These are phyloP conservation scores for Geopemphigus sp. DNA, from an alignment of 1,140 invertebrate species.

Conservation along the genomic window DNA sequence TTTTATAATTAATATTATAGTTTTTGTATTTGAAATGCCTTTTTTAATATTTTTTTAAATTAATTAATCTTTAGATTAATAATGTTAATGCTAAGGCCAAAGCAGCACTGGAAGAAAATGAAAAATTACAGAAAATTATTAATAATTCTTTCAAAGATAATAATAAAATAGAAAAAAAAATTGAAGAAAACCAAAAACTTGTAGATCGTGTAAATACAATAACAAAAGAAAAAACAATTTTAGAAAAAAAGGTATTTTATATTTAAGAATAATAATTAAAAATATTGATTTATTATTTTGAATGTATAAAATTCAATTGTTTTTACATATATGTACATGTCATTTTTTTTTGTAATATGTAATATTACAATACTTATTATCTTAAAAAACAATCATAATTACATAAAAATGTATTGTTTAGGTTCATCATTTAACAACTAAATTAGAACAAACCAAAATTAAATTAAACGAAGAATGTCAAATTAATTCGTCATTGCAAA, in stretches of 20 bases:
- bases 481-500: slow-evolving; percentile 70
- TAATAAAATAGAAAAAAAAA: slow-evolving; percentile 18
- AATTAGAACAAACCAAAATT: slow-evolving; percentile 61
- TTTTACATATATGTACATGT: no score
- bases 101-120: slow-evolving; percentile 56
- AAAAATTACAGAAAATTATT: slow-evolving; percentile 54
- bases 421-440: slow-evolving; percentile 60
- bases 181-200: slow-evolving; percentile 41
- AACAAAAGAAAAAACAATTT: slow-evolving; percentile 28
- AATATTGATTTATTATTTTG: background rate
- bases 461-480: slow-evolving; percentile 78
- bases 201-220: slow-evolving; percentile 19
- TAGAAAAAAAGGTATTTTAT: slow-evolving; percentile 32
- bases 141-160: slow-evolving; percentile 8
- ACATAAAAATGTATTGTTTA: background rate
- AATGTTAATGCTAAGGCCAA: slow-evolving; percentile 56
- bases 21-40: background rate
- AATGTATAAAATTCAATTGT: background rate
- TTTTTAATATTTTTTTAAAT: background rate
- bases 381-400: no score
- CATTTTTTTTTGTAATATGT: background rate
- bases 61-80: slow-evolving; percentile 14
- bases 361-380: no score
- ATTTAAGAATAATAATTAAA: background rate
- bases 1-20: background rate